A percentile compares a stretch with the other conserved stretches of the same genome.
Conservation (phyloP, 2,797 vertebrate genomes). For the Gymnoscopelus microlampas region DNA sequence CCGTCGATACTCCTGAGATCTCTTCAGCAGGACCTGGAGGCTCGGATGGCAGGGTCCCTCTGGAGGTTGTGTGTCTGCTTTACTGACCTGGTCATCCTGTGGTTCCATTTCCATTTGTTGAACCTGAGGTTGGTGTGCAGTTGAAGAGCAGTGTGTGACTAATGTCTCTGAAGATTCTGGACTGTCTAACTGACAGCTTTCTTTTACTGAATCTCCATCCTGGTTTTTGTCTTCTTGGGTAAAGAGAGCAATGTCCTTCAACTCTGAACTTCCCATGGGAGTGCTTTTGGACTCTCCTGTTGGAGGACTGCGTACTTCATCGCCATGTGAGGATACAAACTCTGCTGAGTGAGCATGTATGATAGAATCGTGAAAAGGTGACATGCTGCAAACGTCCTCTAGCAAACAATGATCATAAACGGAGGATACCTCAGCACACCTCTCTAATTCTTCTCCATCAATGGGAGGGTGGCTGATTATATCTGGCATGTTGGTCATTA, state of each 20-base stretch:
- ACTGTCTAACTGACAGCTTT: constrained; percentile 27
- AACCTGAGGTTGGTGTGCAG: constrained; percentile 24
- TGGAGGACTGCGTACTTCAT: neutral
- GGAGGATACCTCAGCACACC: constrained; percentile 43
- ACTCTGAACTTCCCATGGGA: constrained; percentile 15
- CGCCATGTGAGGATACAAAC: neutral
- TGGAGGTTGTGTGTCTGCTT: constrained; percentile 22
- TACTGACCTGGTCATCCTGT: constrained; percentile 9
- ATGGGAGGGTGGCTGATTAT: constrained; percentile 78
- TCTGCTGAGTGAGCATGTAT: constrained; percentile 8
- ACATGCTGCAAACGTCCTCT: constrained; percentile 27
- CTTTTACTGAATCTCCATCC: constrained; percentile 26
- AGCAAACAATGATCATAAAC: constrained; percentile 26
- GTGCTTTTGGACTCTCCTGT: constrained; percentile 16
- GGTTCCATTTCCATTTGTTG: constrained; percentile 31
- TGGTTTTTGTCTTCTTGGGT: constrained; percentile 10
- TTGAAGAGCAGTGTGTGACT: constrained; percentile 10
- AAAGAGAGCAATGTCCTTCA: constrained; percentile 10
- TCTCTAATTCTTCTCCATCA: constrained; percentile 74
- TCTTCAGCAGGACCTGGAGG: constrained; percentile 92
- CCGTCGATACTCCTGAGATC: constrained; percentile 89
- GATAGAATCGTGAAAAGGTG: constrained; percentile 33
- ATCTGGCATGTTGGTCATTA: constrained; percentile 60
- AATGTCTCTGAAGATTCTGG: constrained; percentile 13
- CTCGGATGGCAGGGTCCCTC: constrained; percentile 83